Conservation (phyloP, 2,113 vertebrate species). For the Nothocercus nigrocapillus region DNA sequence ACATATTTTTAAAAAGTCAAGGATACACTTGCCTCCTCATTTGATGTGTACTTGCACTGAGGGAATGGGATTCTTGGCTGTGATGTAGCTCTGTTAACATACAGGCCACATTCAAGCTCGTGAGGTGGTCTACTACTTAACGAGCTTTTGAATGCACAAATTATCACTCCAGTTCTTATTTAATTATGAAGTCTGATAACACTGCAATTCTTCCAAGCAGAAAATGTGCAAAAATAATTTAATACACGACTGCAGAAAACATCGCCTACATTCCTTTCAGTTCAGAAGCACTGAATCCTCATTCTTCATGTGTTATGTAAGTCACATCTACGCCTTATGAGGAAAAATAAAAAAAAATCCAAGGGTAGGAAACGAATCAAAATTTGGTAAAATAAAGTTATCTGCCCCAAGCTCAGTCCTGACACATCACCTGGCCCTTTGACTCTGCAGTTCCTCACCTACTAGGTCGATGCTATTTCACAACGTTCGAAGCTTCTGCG, state of each 20-base stretch:
- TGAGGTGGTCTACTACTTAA: not conserved
- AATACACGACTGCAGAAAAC: not conserved
- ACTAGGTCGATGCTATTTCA: not conserved
- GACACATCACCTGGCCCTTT: not conserved
- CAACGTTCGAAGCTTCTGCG: too few relatives aligned
- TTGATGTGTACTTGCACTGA: not conserved
- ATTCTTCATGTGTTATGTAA: not conserved
- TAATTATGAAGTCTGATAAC: not conserved
- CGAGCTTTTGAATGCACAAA: not conserved
- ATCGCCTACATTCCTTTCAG: not conserved
- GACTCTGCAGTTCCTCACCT: not conserved
- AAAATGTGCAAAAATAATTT: not conserved
- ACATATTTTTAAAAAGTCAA: not conserved
- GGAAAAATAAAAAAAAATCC: not conserved
- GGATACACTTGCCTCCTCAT: not conserved
- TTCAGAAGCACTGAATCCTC: not conserved
- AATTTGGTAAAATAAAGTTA: not conserved
- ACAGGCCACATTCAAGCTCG: not conserved
- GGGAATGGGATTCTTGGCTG: not conserved
- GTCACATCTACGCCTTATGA: not conserved
- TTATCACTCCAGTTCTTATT: not conserved
- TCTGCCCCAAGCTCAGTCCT: not conserved
- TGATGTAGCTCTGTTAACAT: not conserved
- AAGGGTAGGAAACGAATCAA: not conserved
- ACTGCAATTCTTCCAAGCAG: not conserved